Percentiles rank a stretch among this genome's conserved stretches.
Evolutionary conservation across 2,113 vertebrate genomes (phyloP).

Genomic region (Panthera uncia): DNA sequence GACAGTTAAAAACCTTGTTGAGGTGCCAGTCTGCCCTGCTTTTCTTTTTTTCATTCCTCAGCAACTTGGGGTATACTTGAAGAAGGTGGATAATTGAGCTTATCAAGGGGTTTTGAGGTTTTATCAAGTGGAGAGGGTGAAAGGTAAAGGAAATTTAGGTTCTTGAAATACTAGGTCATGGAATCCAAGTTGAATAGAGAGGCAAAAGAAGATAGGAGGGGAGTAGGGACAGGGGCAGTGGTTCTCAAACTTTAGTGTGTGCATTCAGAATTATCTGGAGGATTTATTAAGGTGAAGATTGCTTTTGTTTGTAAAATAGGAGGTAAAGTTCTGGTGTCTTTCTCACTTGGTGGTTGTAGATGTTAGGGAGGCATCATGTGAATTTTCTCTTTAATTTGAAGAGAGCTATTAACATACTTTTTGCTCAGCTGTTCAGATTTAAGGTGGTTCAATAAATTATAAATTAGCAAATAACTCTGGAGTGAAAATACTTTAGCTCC

Average conservation of each 20-base stretch:
- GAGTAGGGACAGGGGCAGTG: not conserved
- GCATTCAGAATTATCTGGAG: not conserved
- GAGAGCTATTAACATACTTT: not conserved
- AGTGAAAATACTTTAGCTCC: not conserved
- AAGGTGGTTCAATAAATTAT: not conserved
- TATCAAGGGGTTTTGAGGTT: not conserved
- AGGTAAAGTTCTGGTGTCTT: not conserved
- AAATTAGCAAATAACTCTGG: constrained; percentile 9
- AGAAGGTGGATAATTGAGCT: constrained; percentile 31
- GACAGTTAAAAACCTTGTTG: not conserved
- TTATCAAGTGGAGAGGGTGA: not conserved
- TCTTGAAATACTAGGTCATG: not conserved
- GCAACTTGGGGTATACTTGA: not conserved
- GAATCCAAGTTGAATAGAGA: not conserved
- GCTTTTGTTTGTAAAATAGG: not conserved
- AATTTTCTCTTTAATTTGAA: constrained; percentile 43
- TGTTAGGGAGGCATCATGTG: not conserved
- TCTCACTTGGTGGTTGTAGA: not conserved
- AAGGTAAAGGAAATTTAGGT: constrained; percentile 25
- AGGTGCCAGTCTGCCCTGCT: not conserved
- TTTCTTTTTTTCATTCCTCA: not conserved
- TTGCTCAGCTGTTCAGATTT: constrained; percentile 13
- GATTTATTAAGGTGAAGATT: not conserved
- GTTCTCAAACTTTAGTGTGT: not conserved
- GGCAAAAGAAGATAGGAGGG: not conserved